A percentile compares a stretch with the other conserved stretches of the same genome.
These are phyloP conservation scores for Campoplex nolae DNA, from an alignment of 2,888 invertebrate genomes.

Conservation along the genomic window DNA sequence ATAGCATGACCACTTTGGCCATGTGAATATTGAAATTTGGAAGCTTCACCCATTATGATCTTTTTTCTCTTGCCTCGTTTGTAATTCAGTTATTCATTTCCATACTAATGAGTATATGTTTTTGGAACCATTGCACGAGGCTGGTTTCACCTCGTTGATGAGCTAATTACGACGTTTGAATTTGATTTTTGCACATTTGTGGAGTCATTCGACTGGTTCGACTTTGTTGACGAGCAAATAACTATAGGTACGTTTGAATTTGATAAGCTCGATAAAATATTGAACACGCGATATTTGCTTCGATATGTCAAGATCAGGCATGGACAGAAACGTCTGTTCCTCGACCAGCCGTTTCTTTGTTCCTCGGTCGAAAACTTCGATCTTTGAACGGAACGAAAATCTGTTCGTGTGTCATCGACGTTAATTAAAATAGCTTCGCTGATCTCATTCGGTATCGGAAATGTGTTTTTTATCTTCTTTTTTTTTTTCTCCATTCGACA, in stretches of 20 bases:
- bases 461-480: conserved; percentile 1
- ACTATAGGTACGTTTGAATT: no score
- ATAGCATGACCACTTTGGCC: neutral
- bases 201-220: neutral
- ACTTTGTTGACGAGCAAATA: neutral
- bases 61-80: neutral
- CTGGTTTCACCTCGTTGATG: neutral
- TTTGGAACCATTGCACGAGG: neutral
- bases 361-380: conserved; percentile 23
- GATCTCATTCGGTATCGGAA: neutral
- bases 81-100: neutral
- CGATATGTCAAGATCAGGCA: neutral
- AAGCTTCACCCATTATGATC: neutral
- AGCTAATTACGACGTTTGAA: neutral
- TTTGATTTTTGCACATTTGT: neutral
- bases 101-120: neutral
- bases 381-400: conserved; percentile 29
- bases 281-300: neutral
- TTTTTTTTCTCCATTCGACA: neutral
- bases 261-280: conserved; percentile 12
- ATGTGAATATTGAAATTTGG: neutral
- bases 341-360: conserved; percentile 8
- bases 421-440: neutral
- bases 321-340: neutral
- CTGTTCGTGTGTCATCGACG: conserved; percentile 7